A percentile compares a stretch with the other conserved stretches of the same genome.
Conservation (phyloP, 2,113 vertebrate genomes). For the Entosphenus tridentatus region DNA sequence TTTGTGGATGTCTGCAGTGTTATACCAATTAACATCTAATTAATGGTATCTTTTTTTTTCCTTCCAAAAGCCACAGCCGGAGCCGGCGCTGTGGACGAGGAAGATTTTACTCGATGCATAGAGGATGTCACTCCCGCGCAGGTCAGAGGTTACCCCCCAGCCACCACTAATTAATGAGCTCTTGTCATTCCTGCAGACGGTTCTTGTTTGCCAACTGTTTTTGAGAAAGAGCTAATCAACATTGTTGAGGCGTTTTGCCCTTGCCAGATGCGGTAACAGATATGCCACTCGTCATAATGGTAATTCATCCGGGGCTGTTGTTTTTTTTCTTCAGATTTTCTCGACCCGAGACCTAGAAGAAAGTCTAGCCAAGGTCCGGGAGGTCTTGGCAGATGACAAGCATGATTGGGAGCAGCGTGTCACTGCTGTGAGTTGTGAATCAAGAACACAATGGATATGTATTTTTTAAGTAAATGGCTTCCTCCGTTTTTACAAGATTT, state of each 20-base stretch:
- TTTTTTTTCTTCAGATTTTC: slow-evolving; percentile 41
- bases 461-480: neutral
- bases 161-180: neutral
- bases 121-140: slow-evolving; percentile 75
- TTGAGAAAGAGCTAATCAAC: neutral
- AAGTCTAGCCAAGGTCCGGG: slow-evolving; percentile 90
- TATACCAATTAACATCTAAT: too few relatives aligned
- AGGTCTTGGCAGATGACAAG: slow-evolving; percentile 90
- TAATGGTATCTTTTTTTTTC: neutral
- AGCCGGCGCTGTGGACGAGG: slow-evolving; percentile 60
- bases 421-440: slow-evolving; percentile 32
- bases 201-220: neutral
- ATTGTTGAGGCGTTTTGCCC: neutral
- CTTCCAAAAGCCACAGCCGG: slow-evolving; percentile 50
- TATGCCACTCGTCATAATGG: neutral
- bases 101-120: slow-evolving; percentile 75
- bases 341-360: slow-evolving; percentile 82
- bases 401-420: slow-evolving; percentile 94
- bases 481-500: neutral
- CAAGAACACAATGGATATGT: slow-evolving; percentile 10
- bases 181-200: neutral
- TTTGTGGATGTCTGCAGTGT: too few relatives aligned
- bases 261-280: neutral
- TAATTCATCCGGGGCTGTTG: neutral
- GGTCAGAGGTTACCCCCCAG: slow-evolving; percentile 21